Evolutionary conservation across 2,113 vertebrate genomes (phyloP).

Genomic region (Lasiurus cinereus): DNA sequence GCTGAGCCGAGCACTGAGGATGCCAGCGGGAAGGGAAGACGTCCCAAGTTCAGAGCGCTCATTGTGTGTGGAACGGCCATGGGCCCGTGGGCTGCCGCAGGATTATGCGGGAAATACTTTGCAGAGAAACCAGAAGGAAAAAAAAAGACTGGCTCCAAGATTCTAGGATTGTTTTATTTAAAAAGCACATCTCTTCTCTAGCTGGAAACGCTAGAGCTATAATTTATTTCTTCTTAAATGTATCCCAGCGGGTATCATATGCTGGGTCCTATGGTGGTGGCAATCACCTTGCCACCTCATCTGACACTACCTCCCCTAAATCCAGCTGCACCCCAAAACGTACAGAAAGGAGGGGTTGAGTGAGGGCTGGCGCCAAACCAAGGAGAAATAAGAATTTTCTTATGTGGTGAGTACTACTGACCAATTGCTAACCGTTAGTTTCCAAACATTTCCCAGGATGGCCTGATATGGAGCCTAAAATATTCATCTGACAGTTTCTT

Average conservation of each 20-base stretch:
- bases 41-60: neutral
- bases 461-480: neutral
- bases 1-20: conserved; percentile 10
- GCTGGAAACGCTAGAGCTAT: conserved; percentile 15
- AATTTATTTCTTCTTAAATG: conserved; percentile 32
- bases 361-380: neutral
- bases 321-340: neutral
- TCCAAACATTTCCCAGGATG: neutral
- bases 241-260: neutral
- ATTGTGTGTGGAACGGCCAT: neutral
- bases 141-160: conserved; percentile 20
- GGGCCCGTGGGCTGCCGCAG: neutral
- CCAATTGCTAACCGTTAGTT: neutral
- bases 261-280: neutral
- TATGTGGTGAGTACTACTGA: neutral
- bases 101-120: neutral
- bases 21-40: neutral
- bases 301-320: neutral
- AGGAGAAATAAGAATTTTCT: neutral
- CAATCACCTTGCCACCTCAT: neutral
- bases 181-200: conserved; percentile 5
- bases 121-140: conserved; percentile 51
- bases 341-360: neutral
- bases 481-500: neutral
- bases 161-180: conserved; percentile 38